A percentile compares a stretch with the other conserved stretches of the same genome.
phyloP scores from a whole-genome alignment of 2,888 invertebrate species.

The Diogma glabrata region DNA sequence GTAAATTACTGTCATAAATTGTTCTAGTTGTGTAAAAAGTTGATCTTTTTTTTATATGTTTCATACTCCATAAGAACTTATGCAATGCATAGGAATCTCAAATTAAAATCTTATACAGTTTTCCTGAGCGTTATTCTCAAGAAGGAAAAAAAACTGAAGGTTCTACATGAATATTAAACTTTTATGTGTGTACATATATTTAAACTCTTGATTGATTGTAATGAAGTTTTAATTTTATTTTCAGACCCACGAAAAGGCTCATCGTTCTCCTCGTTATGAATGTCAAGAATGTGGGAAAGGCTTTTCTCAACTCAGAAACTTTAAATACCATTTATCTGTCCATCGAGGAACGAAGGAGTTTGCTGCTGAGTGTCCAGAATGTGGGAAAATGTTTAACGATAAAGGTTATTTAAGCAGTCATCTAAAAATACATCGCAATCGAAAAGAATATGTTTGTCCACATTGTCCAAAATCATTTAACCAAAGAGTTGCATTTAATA shows the following conservation, averaged over 20 bases:
- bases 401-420: slow-evolving; percentile 74
- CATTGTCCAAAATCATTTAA: slow-evolving; percentile 76
- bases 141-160: no score
- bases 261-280: slow-evolving; percentile 43
- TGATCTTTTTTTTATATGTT: no score
- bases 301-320: slow-evolving; percentile 73
- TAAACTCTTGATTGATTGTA: no score
- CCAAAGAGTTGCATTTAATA: slow-evolving; percentile 76
- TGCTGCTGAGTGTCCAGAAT: slow-evolving; percentile 55
- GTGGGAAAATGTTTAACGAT: slow-evolving; percentile 75
- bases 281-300: slow-evolving; percentile 69
- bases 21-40: no score
- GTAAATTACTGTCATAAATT: no score
- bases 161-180: no score
- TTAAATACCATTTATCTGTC: slow-evolving; percentile 70
- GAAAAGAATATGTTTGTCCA: slow-evolving; percentile 69
- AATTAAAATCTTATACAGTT: no score
- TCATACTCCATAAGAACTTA: no score
- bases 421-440: slow-evolving; percentile 74
- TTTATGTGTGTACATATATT: no score
- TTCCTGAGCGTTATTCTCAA: no score
- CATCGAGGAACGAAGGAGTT: slow-evolving; percentile 76
- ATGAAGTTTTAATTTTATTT: no score
- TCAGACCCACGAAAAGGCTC: slow-evolving; percentile 34
- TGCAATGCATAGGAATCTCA: no score